Evolutionary conservation across 2,888 invertebrate species (phyloP), one percentile per base, ranked within the genome.

Genomic region (Atherix ibis): DNA sequence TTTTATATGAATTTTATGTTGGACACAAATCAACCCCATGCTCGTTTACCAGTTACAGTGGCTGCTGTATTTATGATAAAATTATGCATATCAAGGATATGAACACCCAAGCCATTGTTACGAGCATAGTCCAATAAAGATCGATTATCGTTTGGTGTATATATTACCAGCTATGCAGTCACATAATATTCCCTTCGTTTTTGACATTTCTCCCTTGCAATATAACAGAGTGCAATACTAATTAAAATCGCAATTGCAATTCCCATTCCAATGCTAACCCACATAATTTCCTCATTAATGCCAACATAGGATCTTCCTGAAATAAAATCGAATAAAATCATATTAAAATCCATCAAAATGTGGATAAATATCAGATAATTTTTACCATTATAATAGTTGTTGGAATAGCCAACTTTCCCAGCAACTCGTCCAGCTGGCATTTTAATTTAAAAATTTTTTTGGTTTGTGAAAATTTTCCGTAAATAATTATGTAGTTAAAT

Each of bases 241-340:
- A 84, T 84, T 33, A 84, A 67, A 4, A 84, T 67, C 5, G 76
- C 78, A 46, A 84, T 84, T 37, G 81, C 58, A 13, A 56, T 54
- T 34, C 60, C 61, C 61, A 60, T 60, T n/a, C n/a, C n/a, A 56
- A 84, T 81, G 63, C 82, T 82, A 50, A 83, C 81, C 83, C 83
- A 84, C 53, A 84, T 84, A 46, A 84, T 83, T 59, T 83, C 83
- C 56, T 84, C 83, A 60, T 84, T 84, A 57, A 84, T 79, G 38
- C 83, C 83, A 48, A 79, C 79, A 51, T 81, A 78, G 18, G 79
- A 79, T 48, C 79, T 76, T 37, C 82, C 84, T 84, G 66, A n/a
- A 31, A 22, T 8, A 22, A 10, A 22, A 22, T 22, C 10, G 10
- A 6, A 22, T 22, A 22, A 22, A 6, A 22, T 10, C 22, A 22